Evolutionary conservation across 1,140 invertebrate genomes (phyloP).

Genomic region (Drosophila bocki): DNA sequence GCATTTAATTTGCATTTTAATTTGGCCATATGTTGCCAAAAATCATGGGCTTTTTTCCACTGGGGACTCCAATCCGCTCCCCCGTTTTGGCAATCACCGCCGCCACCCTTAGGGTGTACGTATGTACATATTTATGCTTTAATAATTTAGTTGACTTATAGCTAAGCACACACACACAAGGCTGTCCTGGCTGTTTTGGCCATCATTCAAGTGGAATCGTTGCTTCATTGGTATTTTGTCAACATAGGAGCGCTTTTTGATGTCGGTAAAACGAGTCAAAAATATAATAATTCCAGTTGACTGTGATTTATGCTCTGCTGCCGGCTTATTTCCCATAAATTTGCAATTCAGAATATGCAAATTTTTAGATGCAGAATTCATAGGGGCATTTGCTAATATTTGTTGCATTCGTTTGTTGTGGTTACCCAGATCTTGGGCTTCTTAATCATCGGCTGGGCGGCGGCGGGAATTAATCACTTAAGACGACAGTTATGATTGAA

Average conservation of each 20-base stretch:
- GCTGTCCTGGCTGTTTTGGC: slow-evolving; percentile 18
- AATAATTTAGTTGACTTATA: slow-evolving; percentile 59
- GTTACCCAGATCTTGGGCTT: background rate
- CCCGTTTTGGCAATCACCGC: slow-evolving; percentile 1
- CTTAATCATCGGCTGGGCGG: slow-evolving; percentile 21
- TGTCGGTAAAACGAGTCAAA: slow-evolving; percentile 14
- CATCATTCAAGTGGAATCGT: slow-evolving; percentile 49
- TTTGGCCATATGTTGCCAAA: slow-evolving; percentile 77
- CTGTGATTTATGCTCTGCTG: slow-evolving; percentile 40
- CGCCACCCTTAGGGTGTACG: background rate
- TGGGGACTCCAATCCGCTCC: slow-evolving; percentile 1
- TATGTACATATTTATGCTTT: slow-evolving; percentile 22
- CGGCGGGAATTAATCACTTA: slow-evolving; percentile 38
- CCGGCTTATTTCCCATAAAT: slow-evolving; percentile 22
- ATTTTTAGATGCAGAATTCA: slow-evolving; percentile 14
- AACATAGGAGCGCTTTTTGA: slow-evolving; percentile 39
- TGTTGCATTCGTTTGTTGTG: slow-evolving; percentile 24
- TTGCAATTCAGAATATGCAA: slow-evolving; percentile 30
- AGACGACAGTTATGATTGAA: slow-evolving; percentile 26
- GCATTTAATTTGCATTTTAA: slow-evolving; percentile 80
- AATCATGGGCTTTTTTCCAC: slow-evolving; percentile 14
- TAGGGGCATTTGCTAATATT: slow-evolving; percentile 4
- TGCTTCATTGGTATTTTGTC: slow-evolving; percentile 44
- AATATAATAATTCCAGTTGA: slow-evolving; percentile 39
- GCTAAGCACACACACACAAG: slow-evolving; percentile 30